Percentiles rank a stretch among this genome's conserved stretches.
Evolutionary conservation across 2,113 vertebrate genomes (phyloP).

Genomic region (Colinus virginianus): DNA sequence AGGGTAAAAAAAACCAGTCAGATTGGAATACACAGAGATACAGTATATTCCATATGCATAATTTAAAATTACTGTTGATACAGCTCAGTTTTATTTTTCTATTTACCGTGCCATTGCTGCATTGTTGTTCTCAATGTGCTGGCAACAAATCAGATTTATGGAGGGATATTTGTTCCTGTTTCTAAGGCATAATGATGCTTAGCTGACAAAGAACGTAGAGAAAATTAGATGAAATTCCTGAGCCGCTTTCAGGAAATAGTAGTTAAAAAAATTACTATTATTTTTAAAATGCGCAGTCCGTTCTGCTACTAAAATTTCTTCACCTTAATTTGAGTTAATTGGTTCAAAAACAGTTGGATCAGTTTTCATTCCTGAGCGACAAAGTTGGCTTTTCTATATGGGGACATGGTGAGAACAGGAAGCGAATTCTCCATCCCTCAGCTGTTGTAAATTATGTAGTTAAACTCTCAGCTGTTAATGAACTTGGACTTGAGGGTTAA

Average conservation of each 20-base stretch:
- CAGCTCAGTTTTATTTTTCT: background rate
- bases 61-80: background rate
- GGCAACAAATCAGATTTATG: background rate
- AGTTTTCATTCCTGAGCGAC: background rate
- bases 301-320: background rate
- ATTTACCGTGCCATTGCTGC: background rate
- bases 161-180: background rate
- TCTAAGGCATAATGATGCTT: background rate
- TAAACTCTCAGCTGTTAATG: background rate
- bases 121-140: background rate
- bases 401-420: background rate
- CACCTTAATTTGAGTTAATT: background rate
- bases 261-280: background rate
- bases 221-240: background rate
- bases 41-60: background rate
- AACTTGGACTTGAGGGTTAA: background rate
- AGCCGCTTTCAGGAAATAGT: background rate
- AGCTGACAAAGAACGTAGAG: background rate
- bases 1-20: background rate
- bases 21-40: background rate
- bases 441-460: background rate
- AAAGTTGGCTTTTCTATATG: background rate
- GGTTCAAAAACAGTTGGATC: background rate
- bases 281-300: background rate
- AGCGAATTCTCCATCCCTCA: background rate